Percentiles rank a stretch among this genome's conserved stretches.
phyloP scores from a whole-genome alignment of 2,797 vertebrate genomes.

The Macroramphosus scolopax region DNA sequence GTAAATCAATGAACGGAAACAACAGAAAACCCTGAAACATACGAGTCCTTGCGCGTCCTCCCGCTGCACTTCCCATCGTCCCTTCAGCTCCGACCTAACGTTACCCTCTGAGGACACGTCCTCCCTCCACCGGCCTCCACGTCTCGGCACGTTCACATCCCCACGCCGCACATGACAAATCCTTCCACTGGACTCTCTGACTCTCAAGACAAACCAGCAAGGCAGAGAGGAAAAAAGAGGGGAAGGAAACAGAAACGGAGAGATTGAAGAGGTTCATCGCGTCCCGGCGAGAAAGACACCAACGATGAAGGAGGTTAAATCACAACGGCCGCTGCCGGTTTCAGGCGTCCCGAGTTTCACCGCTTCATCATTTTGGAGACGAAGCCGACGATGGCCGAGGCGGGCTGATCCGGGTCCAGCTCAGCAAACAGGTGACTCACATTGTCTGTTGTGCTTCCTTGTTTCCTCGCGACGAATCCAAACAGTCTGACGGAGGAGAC shows the following conservation, averaged over 20 bases:
- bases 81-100: too few species aligned
- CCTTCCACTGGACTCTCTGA: constrained; percentile 65
- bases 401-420: constrained; percentile 90
- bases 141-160: constrained; percentile 78
- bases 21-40: constrained; percentile 65
- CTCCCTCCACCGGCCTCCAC: constrained; percentile 29
- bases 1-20: constrained; percentile 75
- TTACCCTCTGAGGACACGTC: constrained; percentile 32
- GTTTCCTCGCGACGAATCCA: constrained; percentile 95
- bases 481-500: constrained; percentile 81
- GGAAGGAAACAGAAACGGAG: constrained; percentile 29
- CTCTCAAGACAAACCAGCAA: constrained; percentile 59
- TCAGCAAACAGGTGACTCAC: constrained; percentile 97
- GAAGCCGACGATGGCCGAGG: constrained; percentile 91
- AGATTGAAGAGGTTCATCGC: constrained; percentile 30
- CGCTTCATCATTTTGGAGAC: constrained; percentile 90
- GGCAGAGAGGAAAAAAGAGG: constrained; percentile 53
- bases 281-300: constrained; percentile 51
- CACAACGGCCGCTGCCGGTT: constrained; percentile 62
- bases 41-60: constrained; percentile 56
- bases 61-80: constrained; percentile 56
- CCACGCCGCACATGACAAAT: constrained; percentile 73
- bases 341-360: constrained; percentile 70
- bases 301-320: constrained; percentile 42
- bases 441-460: constrained; percentile 98